These are phyloP conservation scores for Micronycteris hirsuta DNA, from an alignment of 2,113 vertebrate genomes.

Conservation along the genomic window DNA sequence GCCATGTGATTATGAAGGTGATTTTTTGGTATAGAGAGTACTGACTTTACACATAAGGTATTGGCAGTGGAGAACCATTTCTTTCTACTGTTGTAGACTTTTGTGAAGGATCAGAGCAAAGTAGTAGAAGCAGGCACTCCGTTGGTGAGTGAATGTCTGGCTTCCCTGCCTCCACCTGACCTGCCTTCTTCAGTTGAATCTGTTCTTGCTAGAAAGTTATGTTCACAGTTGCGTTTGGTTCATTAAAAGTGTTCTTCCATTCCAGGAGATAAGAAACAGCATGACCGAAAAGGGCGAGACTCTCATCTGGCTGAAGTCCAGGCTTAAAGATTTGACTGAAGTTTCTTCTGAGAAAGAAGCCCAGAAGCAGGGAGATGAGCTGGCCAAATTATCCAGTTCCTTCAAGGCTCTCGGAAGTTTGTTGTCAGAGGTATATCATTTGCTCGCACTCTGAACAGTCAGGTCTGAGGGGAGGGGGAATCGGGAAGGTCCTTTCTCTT, in stretches of 20 bases:
- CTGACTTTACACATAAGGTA: neutral
- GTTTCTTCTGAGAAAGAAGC: slow-evolving; percentile 87
- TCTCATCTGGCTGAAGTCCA: slow-evolving; percentile 89
- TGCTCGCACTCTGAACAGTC: neutral
- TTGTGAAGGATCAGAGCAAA: neutral
- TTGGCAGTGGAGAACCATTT: neutral
- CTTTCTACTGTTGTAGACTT: neutral
- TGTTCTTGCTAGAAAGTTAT: neutral
- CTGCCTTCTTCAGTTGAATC: neutral
- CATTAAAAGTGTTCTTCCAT: slow-evolving; percentile 14
- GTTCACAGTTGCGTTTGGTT: neutral
- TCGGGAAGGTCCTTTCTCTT: neutral
- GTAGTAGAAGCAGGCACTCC: neutral
- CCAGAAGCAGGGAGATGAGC: slow-evolving; percentile 84
- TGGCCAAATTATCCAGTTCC: slow-evolving; percentile 86
- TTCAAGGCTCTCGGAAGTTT: slow-evolving; percentile 83
- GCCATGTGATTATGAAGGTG: neutral
- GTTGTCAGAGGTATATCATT: slow-evolving; percentile 86
- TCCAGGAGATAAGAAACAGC: slow-evolving; percentile 84
- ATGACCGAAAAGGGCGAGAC: slow-evolving; percentile 83
- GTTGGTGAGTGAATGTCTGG: fast-evolving
- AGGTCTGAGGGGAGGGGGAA: neutral
- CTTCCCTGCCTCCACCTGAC: neutral
- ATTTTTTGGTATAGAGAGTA: neutral
- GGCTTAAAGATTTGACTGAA: slow-evolving; percentile 83